Evolutionary conservation across 2,888 invertebrate genomes (phyloP).

Genomic region (Drosophila meridionalis): DNA sequence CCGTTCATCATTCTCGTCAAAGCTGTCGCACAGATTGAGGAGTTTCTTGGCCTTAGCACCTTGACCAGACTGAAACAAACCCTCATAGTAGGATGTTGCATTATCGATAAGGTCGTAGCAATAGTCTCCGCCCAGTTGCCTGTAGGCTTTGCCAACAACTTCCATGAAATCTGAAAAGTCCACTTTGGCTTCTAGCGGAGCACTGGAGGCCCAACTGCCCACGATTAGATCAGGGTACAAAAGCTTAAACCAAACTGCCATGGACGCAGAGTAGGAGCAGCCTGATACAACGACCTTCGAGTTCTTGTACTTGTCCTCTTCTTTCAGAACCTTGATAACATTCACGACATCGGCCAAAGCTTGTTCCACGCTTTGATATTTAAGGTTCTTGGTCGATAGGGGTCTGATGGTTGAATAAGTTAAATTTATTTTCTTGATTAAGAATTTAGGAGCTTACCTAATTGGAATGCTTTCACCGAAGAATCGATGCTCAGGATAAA

Average conservation of each 20-base stretch:
- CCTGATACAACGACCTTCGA: slow-evolving; percentile 86
- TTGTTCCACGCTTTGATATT: slow-evolving; percentile 87
- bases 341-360: slow-evolving; percentile 88
- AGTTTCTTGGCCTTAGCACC: slow-evolving; percentile 49
- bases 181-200: slow-evolving; percentile 87
- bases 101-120: slow-evolving; percentile 73
- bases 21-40: slow-evolving; percentile 68
- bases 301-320: slow-evolving; percentile 67
- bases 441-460: slow-evolving; percentile 85
- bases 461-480: slow-evolving; percentile 91
- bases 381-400: slow-evolving; percentile 85
- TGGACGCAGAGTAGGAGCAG: slow-evolving; percentile 88
- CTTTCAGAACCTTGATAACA: slow-evolving; percentile 85
- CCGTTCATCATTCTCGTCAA: slow-evolving; percentile 50
- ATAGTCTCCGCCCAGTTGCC: slow-evolving; percentile 57
- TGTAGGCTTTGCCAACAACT: slow-evolving; percentile 67
- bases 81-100: slow-evolving; percentile 58
- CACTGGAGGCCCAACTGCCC: slow-evolving; percentile 88
- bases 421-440: background rate
- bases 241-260: slow-evolving; percentile 88
- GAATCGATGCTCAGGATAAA: slow-evolving; percentile 92
- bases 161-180: slow-evolving; percentile 85
- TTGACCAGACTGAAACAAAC: slow-evolving; percentile 49
- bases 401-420: slow-evolving; percentile 13
- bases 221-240: slow-evolving; percentile 87